Base-by-base conservation (phyloP, 2,113 vertebrate species). In the Amblyornis subalaris region DNA sequence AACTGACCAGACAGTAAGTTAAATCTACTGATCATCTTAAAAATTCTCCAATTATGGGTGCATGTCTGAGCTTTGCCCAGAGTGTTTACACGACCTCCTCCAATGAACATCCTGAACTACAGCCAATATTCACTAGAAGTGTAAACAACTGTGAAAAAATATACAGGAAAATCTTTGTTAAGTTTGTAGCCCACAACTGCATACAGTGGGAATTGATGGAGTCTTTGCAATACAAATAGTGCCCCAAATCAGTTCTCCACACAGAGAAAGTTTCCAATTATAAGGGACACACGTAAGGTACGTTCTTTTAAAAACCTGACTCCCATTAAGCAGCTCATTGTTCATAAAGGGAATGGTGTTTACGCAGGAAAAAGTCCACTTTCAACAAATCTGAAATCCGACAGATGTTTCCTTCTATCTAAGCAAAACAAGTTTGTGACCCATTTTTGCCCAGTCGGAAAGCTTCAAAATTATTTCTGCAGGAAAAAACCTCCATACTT, bases 371-470 rank as follows among this genome's bases (percentile, higher is more conserved):
- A 85, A 88, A 89, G 84, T 54, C 70, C 80, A 94, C 70, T 96
- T 96, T 93, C 94, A 95, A 96, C 97, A 98, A 96, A 85, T 91
- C 88, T 92, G 85, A 95, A 94, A 81, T 96, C 55, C 89, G 82
- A 88, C 98, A 98, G 97, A 97, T 97, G 97, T 98, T 98, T 98
- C 98, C 98, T 97, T 97, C 85, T 97, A 85, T 97, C 96, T 76
- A 94, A 96, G 88, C 94, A 96, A 97, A 98, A 93, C 78, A 94
- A 82, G 74, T 70, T 90, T 85, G 70, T 36, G 16, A 82, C 40
- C 62, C 4, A 7, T 53, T 93, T 85, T 85, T 95, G 70, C 55
- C 55, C 67, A 66, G 74, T n/a, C 25, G 71, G 45, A 91, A 93
- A 66, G 22, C 36, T 64, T 71, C 26, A 88, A 82, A 85, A 50